A percentile compares a stretch with the other conserved stretches of the same genome.
Conservation (phyloP, 2,113 vertebrate genomes). For the Craseonycteris thonglongyai region DNA sequence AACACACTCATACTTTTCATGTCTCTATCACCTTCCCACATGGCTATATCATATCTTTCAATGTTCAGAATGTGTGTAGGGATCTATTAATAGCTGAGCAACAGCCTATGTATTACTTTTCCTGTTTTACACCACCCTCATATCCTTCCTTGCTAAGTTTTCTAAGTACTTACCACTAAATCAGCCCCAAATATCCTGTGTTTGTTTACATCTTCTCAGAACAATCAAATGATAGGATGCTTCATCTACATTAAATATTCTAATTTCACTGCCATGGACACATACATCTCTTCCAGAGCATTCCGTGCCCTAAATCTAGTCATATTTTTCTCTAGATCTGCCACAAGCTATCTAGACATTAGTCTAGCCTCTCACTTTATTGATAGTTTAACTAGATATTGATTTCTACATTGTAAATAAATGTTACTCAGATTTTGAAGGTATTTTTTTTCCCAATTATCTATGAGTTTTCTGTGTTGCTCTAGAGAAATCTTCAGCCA, state of each 20-base stretch:
- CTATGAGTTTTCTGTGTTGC: background rate
- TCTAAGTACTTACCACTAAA: background rate
- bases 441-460: background rate
- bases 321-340: background rate
- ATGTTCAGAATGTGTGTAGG: background rate
- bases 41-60: background rate
- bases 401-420: background rate
- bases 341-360: background rate
- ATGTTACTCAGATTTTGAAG: background rate
- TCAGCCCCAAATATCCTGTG: background rate
- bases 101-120: background rate
- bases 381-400: background rate
- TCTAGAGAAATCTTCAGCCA: background rate
- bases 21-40: background rate
- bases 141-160: background rate
- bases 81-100: background rate
- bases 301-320: background rate
- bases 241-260: background rate
- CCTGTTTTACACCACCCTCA: background rate
- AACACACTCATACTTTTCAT: background rate
- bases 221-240: background rate
- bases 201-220: background rate
- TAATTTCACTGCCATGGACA: background rate
- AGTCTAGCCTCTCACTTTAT: background rate
- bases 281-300: background rate